Base-by-base conservation (phyloP, 2,113 vertebrate genomes). In the Symphodus melops region DNA sequence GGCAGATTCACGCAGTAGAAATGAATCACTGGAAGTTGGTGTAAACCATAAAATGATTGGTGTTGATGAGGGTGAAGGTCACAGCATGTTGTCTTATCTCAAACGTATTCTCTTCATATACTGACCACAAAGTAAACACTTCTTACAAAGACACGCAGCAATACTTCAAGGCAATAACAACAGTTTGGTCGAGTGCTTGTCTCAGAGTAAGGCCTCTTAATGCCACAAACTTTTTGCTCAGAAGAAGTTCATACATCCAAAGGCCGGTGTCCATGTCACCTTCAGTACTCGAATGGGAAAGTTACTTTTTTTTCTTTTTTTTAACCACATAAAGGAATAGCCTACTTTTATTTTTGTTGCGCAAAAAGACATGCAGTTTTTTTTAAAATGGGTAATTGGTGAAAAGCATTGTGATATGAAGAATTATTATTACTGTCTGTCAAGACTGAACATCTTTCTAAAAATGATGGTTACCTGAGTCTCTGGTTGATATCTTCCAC, bases 381-480 rank as follows among this genome's bases (percentile, higher is more conserved):
- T n/a, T n/a, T n/a, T n/a, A 33, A 33, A 33, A 33, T 2, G 25
- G 25, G 25, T 25, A 25, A 25, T 25, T 25, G 25, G 25, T 25
- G 25, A 25, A 25, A 25, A 25, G 25, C 28, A 16, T 48, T 19
- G 17, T 19, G 46, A 48, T 17, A 48, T 48, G 46, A 19, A 19
- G 46, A 14, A 17, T 5, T 48, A 1, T 19, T 7, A 8, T 17
- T 6, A 19, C 19, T 48, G 1, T n/a, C 8, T 51, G 19, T 51
- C 19, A 51, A 20, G 11, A 1, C 1, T 23, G 5, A 46, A 44
- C 5, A 11, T 55, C 36, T 58, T 48, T 48, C 28, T 42, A 23
- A 36, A 6, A 5, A 4, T 12, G 8, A 44, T 17, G 39, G 21
- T 86, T 86, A 94, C 94, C 94, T 92, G 84, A 95, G 91, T 64